Percentiles rank a stretch among this genome's conserved stretches.
Evolutionary conservation across 2,888 invertebrate genomes (phyloP).

Genomic region (Actias luna): DNA sequence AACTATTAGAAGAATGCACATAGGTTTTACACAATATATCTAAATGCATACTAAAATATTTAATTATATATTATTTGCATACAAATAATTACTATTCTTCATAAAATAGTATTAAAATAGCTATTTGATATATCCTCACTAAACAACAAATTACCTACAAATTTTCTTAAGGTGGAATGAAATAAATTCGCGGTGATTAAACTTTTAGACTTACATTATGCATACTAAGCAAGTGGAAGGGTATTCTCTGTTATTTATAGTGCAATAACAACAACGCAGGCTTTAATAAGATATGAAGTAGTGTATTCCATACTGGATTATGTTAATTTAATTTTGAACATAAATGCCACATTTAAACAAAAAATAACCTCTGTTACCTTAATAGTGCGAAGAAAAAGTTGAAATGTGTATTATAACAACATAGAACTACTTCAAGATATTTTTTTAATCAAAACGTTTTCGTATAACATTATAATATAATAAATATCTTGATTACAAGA

Average conservation of each 20-base stretch:
- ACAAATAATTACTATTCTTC: background rate
- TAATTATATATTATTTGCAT: background rate
- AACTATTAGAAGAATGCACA: constrained; percentile 27
- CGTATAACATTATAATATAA: no score
- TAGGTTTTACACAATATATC: constrained; percentile 6
- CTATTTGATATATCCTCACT: no score
- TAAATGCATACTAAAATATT: background rate
- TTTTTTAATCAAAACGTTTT: no score
- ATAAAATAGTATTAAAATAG: no score
- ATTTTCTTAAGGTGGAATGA: background rate
- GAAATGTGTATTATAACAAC: no score
- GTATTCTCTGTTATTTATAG: background rate
- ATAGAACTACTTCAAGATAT: no score
- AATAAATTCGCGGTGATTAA: background rate
- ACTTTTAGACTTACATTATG: background rate
- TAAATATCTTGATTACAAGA: no score
- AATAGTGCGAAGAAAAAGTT: no score
- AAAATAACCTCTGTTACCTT: no score
- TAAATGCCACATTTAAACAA: background rate
- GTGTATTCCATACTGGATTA: background rate
- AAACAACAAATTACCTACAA: background rate
- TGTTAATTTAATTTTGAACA: background rate
- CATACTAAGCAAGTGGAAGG: background rate
- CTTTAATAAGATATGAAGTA: background rate
- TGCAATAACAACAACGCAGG: background rate